Conservation (phyloP, 2,797 vertebrate genomes). For the Psittacula derbiana region DNA sequence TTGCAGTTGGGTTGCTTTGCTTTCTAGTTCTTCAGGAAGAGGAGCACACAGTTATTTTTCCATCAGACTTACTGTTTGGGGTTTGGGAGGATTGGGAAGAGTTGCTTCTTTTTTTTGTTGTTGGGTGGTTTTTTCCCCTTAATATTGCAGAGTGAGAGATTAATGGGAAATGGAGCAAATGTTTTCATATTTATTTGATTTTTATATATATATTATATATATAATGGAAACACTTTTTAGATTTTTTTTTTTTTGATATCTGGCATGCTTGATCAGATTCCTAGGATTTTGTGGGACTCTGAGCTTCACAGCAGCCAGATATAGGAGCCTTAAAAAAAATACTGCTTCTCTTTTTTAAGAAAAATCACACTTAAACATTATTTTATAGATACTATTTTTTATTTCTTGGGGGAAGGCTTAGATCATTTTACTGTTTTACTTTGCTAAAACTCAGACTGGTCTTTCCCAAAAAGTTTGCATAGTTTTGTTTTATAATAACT, state of each 20-base stretch:
- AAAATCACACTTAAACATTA: conserved; percentile 62
- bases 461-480: conserved; percentile 19
- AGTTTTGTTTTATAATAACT: conserved; percentile 42
- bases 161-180: conserved; percentile 21
- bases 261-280: conserved; percentile 68
- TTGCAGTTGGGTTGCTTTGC: conserved; percentile 79
- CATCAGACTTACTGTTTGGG: conserved; percentile 30
- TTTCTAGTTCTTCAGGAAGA: conserved; percentile 70
- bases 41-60: conserved; percentile 30
- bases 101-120: not conserved
- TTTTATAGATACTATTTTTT: conserved; percentile 14
- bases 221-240: conserved; percentile 26
- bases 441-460: conserved; percentile 34
- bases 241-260: conserved; percentile 64
- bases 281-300: conserved; percentile 60
- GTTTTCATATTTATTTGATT: conserved; percentile 65
- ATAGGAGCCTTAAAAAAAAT: conserved; percentile 70
- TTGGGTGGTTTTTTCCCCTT: not conserved
- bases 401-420: conserved; percentile 1
- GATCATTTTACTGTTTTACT: conserved; percentile 31
- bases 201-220: conserved; percentile 35
- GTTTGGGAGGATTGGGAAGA: not conserved
- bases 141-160: conserved; percentile 43
- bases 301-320: conserved; percentile 66
- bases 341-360: conserved; percentile 7